phyloP scores from a whole-genome alignment of 2,113 vertebrate species.

The Physeter macrocephalus region DNA sequence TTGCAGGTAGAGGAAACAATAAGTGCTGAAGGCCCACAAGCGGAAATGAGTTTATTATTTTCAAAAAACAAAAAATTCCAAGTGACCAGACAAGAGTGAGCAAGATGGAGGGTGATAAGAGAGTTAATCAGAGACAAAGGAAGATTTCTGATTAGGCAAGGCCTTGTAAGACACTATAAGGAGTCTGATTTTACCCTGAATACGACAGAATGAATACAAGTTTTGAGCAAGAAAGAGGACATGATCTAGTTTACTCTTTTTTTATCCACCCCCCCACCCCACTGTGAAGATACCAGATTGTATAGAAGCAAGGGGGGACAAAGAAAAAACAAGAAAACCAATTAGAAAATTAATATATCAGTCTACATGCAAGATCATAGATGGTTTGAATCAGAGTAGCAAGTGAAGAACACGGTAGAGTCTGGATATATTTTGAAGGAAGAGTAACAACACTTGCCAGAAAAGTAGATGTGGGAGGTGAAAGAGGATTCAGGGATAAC shows the following conservation, averaged over 20 bases:
- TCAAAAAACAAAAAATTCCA: neutral
- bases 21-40: neutral
- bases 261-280: neutral
- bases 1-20: neutral
- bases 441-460: neutral
- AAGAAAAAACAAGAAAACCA: neutral
- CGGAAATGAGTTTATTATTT: neutral
- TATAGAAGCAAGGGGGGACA: accelerated
- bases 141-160: neutral
- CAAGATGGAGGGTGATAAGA: neutral
- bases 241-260: neutral
- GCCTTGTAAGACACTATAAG: neutral
- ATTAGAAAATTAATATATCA: neutral
- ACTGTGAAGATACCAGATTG: neutral
- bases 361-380: neutral
- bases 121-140: neutral
- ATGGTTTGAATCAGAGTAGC: neutral
- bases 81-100: neutral
- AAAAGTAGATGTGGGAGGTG: neutral
- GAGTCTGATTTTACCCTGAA: neutral
- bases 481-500: neutral
- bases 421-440: neutral
- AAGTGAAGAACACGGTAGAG: neutral
- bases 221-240: neutral
- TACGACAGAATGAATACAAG: neutral